These are phyloP conservation scores for Eurypyga helias DNA, from an alignment of 2,113 vertebrate species.

Conservation along the genomic window DNA sequence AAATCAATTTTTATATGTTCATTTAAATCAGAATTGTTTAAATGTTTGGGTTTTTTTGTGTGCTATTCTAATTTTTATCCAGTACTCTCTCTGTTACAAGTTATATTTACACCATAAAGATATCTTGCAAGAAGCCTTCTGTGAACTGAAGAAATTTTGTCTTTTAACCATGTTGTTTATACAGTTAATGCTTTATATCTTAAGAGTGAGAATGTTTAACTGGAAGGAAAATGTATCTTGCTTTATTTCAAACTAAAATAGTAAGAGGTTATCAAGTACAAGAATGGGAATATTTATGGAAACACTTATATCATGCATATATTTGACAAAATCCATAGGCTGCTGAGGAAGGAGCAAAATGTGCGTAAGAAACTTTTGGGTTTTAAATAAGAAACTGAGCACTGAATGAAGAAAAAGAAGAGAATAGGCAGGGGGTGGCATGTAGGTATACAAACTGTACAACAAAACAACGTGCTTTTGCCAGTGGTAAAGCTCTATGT, in stretches of 20 bases:
- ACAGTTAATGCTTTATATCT: neutral
- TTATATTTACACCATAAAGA: neutral
- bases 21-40: neutral
- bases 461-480: neutral
- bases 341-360: neutral
- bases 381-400: neutral
- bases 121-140: neutral
- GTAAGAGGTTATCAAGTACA: neutral
- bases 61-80: neutral
- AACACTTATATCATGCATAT: neutral
- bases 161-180: neutral
- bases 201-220: neutral
- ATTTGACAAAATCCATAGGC: neutral
- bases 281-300: neutral
- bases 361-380: neutral
- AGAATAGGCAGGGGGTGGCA: neutral
- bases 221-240: neutral
- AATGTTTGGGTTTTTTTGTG: neutral
- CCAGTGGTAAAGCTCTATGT: neutral
- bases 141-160: fast-evolving
- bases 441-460: neutral
- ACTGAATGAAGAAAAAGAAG: neutral
- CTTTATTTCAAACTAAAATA: neutral
- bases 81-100: neutral
- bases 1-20: neutral